Percentiles rank a stretch among this genome's conserved stretches.
These are phyloP conservation scores for Pipistrellus kuhlii DNA, from an alignment of 2,797 vertebrate species.

Conservation along the genomic window DNA sequence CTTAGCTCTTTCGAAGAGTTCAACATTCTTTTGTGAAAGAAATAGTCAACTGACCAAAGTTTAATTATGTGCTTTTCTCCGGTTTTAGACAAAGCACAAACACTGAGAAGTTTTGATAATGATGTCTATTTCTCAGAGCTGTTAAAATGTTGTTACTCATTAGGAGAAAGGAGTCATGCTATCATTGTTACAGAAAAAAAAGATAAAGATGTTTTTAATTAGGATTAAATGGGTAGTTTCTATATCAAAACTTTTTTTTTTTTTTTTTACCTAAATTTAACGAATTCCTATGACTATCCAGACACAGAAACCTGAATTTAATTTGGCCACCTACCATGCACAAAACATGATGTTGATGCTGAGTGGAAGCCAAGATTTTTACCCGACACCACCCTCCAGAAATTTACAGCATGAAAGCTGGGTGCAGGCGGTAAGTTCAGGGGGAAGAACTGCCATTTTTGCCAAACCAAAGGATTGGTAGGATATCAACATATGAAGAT, in stretches of 20 bases:
- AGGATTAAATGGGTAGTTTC: constrained; percentile 67
- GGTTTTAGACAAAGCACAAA: constrained; percentile 6
- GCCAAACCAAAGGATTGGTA: constrained; percentile 52
- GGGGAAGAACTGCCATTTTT: constrained; percentile 35
- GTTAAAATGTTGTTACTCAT: constrained; percentile 21
- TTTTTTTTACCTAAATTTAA: constrained; percentile 67
- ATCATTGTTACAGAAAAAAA: constrained; percentile 10
- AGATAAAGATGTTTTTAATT: constrained; percentile 65
- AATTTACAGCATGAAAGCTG: constrained; percentile 58
- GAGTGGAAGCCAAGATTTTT: constrained; percentile 37
- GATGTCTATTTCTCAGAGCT: constrained; percentile 34
- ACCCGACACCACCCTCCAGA: constrained; percentile 43
- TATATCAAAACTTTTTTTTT: constrained; percentile 55
- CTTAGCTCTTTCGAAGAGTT: neutral
- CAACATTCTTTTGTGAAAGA: constrained; percentile 19
- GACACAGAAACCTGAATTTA: constrained; percentile 71
- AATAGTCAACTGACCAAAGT: neutral
- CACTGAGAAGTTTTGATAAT: constrained; percentile 13
- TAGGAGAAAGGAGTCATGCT: constrained; percentile 7
- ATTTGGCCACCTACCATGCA: constrained; percentile 68
- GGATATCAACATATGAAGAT: constrained; percentile 7
- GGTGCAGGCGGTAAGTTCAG: neutral
- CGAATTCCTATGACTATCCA: constrained; percentile 62
- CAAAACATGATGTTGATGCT: constrained; percentile 53
- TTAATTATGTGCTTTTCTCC: constrained; percentile 34